Evolutionary conservation across 2,888 invertebrate species (phyloP), one percentile per base, ranked within the genome.

Genomic region (Agapostemon virescens): DNA sequence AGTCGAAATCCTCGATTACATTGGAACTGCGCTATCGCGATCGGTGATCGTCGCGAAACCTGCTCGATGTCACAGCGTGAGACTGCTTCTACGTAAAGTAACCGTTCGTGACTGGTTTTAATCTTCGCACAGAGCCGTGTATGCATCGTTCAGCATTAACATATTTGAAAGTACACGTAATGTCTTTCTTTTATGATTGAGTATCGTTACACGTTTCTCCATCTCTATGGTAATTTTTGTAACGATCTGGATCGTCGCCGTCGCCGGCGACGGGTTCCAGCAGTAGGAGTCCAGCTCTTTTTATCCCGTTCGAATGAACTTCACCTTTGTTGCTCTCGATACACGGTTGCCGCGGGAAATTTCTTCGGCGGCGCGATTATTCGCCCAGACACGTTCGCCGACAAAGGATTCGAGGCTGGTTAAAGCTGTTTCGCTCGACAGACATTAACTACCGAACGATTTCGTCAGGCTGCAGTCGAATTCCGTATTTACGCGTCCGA

Each of bases 101-200:
- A 81, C 74, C 83, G 70, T 78, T 72, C 79, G 75, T 67, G 80
- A 74, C 71, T 86, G 83, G 77, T 81, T 85, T 87, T 81, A 69
- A 74, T 85, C 84, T 82, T 85, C 79, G 82, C 84, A 82, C 87
- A 73, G 69, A 45, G 49, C 26, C 79, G 84, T 85, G 82, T 85
- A 38, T 78, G 87, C 87, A 86, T 87, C 85, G 84, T 85, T 73
- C 87, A 83, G 83, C 82, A 85, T 87, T 83, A 79, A 82, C 40
- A 49, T 61, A 61, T 63, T 74, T 79, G 69, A 81, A 74, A 75
- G 80, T 73, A 86, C 75, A 83, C 82, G 82, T 85, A 83, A 83
- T 84, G 77, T 85, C 79, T 42, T 73, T 52, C 52, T 66, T 61
- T 74, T 40, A 38, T 77, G 71, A 69, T 72, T 77, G 58, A 67